These are phyloP conservation scores for Conopomorpha cramerella DNA, from an alignment of 1,140 invertebrate genomes.

Conservation along the genomic window DNA sequence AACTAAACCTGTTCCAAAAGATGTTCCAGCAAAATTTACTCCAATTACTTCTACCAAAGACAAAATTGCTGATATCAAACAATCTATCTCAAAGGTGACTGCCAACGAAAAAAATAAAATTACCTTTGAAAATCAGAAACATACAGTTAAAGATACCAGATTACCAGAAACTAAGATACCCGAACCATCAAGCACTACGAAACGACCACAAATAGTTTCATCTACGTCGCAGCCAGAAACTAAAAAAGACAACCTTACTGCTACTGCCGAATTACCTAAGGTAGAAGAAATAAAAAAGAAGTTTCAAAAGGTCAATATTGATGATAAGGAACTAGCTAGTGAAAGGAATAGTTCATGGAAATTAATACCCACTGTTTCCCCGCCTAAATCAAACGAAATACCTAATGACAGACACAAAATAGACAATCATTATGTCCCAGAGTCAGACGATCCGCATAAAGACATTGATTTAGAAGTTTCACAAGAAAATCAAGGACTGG, in stretches of 20 bases:
- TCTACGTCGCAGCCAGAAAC: constrained; percentile 5
- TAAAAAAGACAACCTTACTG: constrained; percentile 6
- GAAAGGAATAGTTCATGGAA: constrained; percentile 52
- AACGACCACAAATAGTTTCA: constrained; percentile 1
- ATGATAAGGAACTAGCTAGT: constrained; percentile 35
- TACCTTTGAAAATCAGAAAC: no score
- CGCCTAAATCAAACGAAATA: constrained; percentile 29
- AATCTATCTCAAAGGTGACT: no score
- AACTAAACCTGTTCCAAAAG: no score
- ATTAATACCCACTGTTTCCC: constrained; percentile 41
- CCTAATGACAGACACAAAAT: constrained; percentile 33
- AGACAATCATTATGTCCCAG: constrained; percentile 18
- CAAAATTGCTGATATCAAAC: no score
- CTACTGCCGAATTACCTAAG: constrained; percentile 22
- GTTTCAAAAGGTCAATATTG: constrained; percentile 52
- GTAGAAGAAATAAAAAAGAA: constrained; percentile 48
- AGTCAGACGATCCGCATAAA: constrained; percentile 21
- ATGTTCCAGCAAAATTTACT: no score
- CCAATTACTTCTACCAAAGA: no score
- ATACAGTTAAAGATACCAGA: no score
- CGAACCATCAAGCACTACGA: not conserved
- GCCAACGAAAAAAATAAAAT: no score
- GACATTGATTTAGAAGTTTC: constrained; percentile 58
- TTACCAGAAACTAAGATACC: no score
- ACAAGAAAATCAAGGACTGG: constrained; percentile 70